Evolutionary conservation across 2,113 vertebrate genomes (phyloP), one percentile per base, ranked within the genome.

Genomic region (Pavo muticus): DNA sequence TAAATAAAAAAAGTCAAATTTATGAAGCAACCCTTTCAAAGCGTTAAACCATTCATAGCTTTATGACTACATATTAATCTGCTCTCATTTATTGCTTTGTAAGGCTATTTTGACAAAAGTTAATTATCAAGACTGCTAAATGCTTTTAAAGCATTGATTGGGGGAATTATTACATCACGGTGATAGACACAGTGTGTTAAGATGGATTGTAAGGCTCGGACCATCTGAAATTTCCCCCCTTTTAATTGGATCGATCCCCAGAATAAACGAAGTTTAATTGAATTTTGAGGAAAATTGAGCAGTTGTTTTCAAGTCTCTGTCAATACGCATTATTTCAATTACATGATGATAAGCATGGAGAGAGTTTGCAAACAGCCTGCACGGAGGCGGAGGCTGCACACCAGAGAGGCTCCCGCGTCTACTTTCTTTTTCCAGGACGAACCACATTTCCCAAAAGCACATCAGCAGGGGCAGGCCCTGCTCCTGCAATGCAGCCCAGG

Each of bases 221-320:
- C 97, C 97, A 97, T 97, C 97, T 96, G 96, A 97, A 98, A 97
- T 97, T 97, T 97, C 90, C 97, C 97, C 96, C 97, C 97, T 99
- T 98, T 98, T 98, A 97, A 97, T 97, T 98, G 97, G 98, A 99
- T 99, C 97, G 98, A 99, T 99, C 98, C 97, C 95, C 95, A 98
- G 98, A 98, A 99, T 99, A 99, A 99, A 99, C 98, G 98, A 99
- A 99, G 98, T 99, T 99, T 99, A 99, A 99, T 99, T 99, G 98
- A 99, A 99, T 99, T 98, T 98, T 98, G 98, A 98, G 97, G 98
- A 98, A 99, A 99, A 99, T 98, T 98, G 98, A 99, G 98, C 98
- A 99, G 98, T 98, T 98, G 98, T 99, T 99, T 99, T 99, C 98
- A 98, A 98, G 98, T 98, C 98, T 98, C 98, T 99, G 99, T 99